Conservation (phyloP, 2,797 vertebrate species). For the Propithecus deckenii region DNA sequence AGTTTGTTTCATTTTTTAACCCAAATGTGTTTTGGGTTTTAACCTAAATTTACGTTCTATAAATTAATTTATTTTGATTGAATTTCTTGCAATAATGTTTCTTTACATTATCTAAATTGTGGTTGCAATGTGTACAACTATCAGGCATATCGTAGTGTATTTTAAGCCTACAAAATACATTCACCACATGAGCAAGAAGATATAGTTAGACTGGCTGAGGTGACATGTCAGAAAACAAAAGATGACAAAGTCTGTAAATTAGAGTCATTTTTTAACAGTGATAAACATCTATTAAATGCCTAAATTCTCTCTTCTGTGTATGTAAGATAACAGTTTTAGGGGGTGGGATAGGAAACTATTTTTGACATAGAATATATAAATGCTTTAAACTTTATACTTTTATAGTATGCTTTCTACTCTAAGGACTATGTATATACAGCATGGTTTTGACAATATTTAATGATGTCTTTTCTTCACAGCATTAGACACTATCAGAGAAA, state of each 20-base stretch:
- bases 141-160: neutral
- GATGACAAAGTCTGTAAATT: neutral
- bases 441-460: neutral
- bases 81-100: neutral
- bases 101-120: neutral
- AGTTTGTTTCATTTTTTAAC: neutral
- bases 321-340: neutral
- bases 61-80: neutral
- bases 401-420: neutral
- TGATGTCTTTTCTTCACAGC: neutral
- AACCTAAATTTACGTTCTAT: neutral
- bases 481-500: neutral
- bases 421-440: neutral
- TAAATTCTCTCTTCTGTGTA: neutral
- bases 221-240: neutral
- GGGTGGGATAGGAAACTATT: neutral
- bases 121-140: neutral
- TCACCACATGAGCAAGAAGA: neutral
- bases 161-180: neutral
- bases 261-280: neutral
- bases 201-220: neutral
- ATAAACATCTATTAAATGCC: neutral
- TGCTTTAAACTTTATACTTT: neutral
- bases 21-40: neutral
- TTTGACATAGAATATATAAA: neutral